Conservation (phyloP, 1,140 invertebrate species). For the Pogonognathellus flavescens region DNA sequence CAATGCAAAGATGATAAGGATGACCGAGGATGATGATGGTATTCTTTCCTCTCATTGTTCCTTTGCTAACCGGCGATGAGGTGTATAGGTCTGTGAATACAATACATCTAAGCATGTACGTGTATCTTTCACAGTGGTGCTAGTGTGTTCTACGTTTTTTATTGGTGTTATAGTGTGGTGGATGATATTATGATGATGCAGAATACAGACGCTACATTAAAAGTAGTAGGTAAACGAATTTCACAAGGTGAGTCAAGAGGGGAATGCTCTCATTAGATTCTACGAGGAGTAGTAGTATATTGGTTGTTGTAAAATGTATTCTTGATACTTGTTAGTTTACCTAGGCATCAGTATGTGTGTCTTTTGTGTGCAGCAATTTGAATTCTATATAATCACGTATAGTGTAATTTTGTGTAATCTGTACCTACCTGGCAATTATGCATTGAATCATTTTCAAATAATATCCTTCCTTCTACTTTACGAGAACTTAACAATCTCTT, state of each 20-base stretch:
- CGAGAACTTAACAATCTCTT: too few species aligned
- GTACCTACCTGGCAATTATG: too few species aligned
- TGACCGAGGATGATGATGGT: constrained; percentile 45
- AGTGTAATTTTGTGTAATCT: too few species aligned
- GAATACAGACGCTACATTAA: not conserved
- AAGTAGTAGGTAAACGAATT: constrained; percentile 47
- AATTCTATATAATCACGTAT: too few species aligned
- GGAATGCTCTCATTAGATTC: constrained; percentile 43
- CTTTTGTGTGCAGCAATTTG: too few species aligned
- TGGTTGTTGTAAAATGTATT: not conserved
- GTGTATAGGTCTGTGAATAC: constrained; percentile 1
- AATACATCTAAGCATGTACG: not conserved
- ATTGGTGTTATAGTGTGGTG: not conserved
- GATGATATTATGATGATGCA: not conserved
- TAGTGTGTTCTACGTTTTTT: not conserved
- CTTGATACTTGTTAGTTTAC: constrained; percentile 31
- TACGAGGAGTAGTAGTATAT: not conserved
- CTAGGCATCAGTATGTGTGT: too few species aligned
- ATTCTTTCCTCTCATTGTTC: constrained; percentile 40
- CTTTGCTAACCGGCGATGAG: not conserved
- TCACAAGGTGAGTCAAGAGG: constrained; percentile 43
- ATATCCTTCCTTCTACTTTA: too few species aligned
- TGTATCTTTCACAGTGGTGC: too few species aligned
- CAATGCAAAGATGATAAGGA: constrained; percentile 37
- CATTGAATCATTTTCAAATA: too few species aligned